phyloP scores from a whole-genome alignment of 2,113 vertebrate species.

The Psilopogon haemacephalus region DNA sequence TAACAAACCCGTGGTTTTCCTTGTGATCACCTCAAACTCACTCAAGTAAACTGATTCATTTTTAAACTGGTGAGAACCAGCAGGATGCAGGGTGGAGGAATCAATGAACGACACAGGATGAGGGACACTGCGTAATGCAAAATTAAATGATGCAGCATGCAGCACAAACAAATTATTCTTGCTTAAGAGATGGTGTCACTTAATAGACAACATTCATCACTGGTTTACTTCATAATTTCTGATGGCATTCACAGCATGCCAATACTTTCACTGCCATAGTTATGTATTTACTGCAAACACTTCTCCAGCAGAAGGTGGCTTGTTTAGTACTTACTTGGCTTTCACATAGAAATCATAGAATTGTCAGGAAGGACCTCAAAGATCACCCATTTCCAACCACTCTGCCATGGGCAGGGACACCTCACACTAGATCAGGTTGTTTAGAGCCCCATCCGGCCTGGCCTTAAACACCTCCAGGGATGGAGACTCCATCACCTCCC shows the following conservation, averaged over 20 bases:
- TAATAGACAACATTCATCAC: constrained; percentile 3
- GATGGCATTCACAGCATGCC: not conserved
- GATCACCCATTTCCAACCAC: too few relatives aligned
- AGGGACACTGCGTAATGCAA: not conserved
- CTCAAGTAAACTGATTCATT: not conserved
- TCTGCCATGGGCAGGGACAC: too few relatives aligned
- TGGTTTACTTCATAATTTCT: constrained; percentile 21
- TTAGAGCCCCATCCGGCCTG: too few relatives aligned
- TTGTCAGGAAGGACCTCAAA: too few relatives aligned
- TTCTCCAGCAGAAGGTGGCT: not conserved
- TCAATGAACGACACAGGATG: not conserved
- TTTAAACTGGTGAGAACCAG: constrained; percentile 22
- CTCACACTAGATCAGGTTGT: too few relatives aligned
- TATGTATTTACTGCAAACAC: not conserved
- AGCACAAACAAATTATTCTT: not conserved
- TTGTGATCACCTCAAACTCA: not conserved
- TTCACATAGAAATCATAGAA: not conserved
- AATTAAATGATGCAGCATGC: not conserved
- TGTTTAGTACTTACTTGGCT: not conserved
- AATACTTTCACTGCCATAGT: not conserved
- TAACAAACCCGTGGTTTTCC: not conserved
- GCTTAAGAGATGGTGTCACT: not conserved
- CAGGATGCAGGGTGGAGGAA: not conserved
- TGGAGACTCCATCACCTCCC: too few relatives aligned
- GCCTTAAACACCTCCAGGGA: too few relatives aligned